These are phyloP conservation scores for Nibea coibor DNA, from an alignment of 2,113 vertebrate genomes.

Conservation along the genomic window DNA sequence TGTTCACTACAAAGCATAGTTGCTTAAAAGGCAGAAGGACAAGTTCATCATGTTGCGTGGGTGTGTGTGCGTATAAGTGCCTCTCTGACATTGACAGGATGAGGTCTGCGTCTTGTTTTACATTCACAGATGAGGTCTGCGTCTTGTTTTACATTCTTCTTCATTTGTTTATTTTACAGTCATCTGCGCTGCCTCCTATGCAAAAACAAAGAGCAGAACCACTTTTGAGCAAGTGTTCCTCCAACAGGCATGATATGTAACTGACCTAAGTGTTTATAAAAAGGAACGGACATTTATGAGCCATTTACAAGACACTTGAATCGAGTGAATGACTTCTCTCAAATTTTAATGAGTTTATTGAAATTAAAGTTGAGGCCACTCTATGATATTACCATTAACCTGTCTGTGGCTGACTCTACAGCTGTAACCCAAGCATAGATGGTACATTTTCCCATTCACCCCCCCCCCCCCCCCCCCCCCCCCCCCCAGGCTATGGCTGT, in stretches of 20 bases:
- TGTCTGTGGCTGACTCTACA: slow-evolving; percentile 67
- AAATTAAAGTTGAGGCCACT: slow-evolving; percentile 79
- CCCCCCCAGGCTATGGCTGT: slow-evolving; percentile 51
- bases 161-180: slow-evolving; percentile 82
- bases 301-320: slow-evolving; percentile 77
- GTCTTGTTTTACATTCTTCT: slow-evolving; percentile 68
- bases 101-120: slow-evolving; percentile 64
- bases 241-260: slow-evolving; percentile 92
- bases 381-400: slow-evolving; percentile 79
- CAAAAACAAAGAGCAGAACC: slow-evolving; percentile 85
- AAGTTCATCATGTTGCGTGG: slow-evolving; percentile 24
- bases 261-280: slow-evolving; percentile 93
- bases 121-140: slow-evolving; percentile 48
- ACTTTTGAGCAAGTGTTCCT: slow-evolving; percentile 83
- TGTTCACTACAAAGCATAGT: background rate
- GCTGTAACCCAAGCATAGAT: slow-evolving; percentile 70
- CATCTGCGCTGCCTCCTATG: slow-evolving; percentile 80
- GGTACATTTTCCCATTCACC: slow-evolving; percentile 63
- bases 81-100: slow-evolving; percentile 47
- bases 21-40: background rate
- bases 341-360: slow-evolving; percentile 81
- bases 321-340: slow-evolving; percentile 68
- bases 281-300: slow-evolving; percentile 86
- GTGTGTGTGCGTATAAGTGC: slow-evolving; percentile 20
- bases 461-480: slow-evolving; percentile 59